Conservation (phyloP, 2,113 vertebrate species). For the Riparia riparia region DNA sequence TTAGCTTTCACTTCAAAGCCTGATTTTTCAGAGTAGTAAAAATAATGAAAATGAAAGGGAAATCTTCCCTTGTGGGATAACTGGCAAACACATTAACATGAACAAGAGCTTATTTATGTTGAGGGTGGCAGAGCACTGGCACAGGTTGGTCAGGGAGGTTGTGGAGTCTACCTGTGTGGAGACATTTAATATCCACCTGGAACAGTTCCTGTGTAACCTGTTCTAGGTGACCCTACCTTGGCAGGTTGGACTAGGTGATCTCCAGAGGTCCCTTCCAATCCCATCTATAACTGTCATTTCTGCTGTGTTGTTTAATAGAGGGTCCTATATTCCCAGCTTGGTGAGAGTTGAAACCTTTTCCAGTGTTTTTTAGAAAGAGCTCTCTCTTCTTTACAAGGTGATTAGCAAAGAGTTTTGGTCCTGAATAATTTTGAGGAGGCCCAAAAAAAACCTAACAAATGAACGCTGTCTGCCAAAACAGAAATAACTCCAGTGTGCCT, state of each 20-base stretch:
- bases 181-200: background rate
- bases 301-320: background rate
- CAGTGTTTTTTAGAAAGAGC: background rate
- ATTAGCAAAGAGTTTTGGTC: background rate
- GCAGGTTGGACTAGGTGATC: background rate
- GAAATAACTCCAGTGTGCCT: background rate
- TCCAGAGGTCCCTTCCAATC: background rate
- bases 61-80: background rate
- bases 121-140: background rate
- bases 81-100: background rate
- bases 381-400: background rate
- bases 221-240: background rate
- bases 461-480: background rate
- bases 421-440: conserved; percentile 13
- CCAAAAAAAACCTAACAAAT: background rate
- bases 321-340: background rate
- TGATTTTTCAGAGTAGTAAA: background rate
- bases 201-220: background rate
- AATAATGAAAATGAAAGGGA: background rate
- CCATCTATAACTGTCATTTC: background rate
- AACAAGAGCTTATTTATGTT: background rate
- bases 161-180: background rate
- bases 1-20: background rate
- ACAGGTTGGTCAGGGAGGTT: background rate
- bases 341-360: background rate